Evolutionary conservation across 2,113 vertebrate species (phyloP), one percentile per base, ranked within the genome.

Genomic region (Tyrannus savana): DNA sequence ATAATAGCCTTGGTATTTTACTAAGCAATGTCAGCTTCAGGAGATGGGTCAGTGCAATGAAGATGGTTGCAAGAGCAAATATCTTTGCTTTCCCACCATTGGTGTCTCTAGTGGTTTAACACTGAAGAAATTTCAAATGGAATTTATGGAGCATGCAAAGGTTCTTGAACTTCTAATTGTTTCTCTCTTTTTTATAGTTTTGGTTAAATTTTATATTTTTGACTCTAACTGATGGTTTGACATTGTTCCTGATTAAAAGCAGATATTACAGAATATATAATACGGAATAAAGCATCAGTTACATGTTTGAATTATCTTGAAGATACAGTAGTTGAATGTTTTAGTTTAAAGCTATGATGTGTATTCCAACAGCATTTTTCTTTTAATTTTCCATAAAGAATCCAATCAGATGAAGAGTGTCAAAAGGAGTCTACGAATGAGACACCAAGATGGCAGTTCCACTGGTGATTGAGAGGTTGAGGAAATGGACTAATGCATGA

Each of bases 311-410:
- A 72, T 58, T 96, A 53, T 97, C 67, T 95, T 97, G 83, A 92
- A 85, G 95, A 82, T 97, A 91, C 58, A 68, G 63, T 93, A 96
- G 94, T 96, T 98, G 85, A 97, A 93, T 98, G 89, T 96, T 87
- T 95, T 85, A 94, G 96, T 97, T 95, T 92, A 97, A 97, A 96
- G 92, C 87, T 97, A 94, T 98, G 93, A 98, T 97, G 97, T 97
- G 95, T 98, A 98, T 99, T 99, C 98, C 98, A 98, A 98, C 97
- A 98, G 97, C 96, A 91, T 97, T 97, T 99, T 99, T 98, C 97
- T 98, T 98, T 99, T 98, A 98, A 98, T 98, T 98, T 98, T 99
- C 98, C 97, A 99, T 99, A 98, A 99, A 99, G 99, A 99, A 98
- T 96, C 98, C 98, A 98, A 95, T 98, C 98, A 98, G 97, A 98